A percentile compares a stretch with the other conserved stretches of the same genome.
phyloP scores from a whole-genome alignment of 35 echinoderm and acorn worm genomes.

The Anneissia japonica region DNA sequence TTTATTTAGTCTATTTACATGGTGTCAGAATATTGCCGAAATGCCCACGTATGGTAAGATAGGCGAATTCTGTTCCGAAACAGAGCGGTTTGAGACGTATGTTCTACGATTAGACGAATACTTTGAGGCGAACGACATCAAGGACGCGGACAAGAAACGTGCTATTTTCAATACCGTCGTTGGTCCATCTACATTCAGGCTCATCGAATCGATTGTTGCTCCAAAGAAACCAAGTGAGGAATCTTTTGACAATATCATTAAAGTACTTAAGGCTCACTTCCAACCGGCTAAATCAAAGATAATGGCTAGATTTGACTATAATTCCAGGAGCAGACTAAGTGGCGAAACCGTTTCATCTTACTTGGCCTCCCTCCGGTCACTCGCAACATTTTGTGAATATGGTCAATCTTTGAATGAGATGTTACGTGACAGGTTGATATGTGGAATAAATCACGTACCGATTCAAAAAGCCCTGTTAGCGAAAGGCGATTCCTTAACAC shows the following conservation, averaged over 20 bases:
- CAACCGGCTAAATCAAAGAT: background rate
- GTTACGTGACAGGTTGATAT: background rate
- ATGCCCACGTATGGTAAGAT: background rate
- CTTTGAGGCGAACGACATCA: background rate
- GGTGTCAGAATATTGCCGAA: background rate
- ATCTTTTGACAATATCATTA: background rate
- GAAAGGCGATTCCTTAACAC: background rate
- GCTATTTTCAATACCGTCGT: background rate
- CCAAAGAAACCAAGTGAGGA: background rate
- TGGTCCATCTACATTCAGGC: background rate
- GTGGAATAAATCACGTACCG: background rate
- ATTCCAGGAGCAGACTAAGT: background rate
- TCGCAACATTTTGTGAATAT: background rate
- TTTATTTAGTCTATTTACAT: no score
- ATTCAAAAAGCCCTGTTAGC: background rate
- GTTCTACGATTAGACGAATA: background rate
- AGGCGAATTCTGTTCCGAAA: background rate
- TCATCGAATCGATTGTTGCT: background rate
- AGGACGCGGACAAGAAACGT: background rate
- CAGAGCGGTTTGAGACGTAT: background rate
- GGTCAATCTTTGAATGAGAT: background rate
- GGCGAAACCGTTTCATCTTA: background rate
- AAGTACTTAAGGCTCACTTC: background rate
- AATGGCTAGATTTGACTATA: background rate
- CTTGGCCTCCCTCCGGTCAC: background rate